Percentiles rank a stretch among this genome's conserved stretches.
phyloP scores from a whole-genome alignment of 2,888 invertebrate genomes.

The Gymnoscelis rufifasciata region DNA sequence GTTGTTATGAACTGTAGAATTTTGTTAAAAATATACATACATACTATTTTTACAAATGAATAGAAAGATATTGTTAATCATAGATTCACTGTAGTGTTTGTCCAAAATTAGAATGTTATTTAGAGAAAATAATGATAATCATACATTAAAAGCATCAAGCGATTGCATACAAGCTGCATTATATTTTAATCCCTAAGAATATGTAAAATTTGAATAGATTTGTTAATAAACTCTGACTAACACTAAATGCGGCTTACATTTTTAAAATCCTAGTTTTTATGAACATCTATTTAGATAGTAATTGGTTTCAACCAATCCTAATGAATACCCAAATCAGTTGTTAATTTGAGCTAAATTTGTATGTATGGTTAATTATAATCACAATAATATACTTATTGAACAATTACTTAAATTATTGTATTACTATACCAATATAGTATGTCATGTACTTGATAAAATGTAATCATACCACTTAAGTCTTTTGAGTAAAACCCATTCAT shows the following conservation, averaged over 20 bases:
- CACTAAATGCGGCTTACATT: slow-evolving; percentile 8
- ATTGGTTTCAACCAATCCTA: neutral
- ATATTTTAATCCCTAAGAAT: slow-evolving; percentile 11
- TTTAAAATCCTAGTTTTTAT: slow-evolving; percentile 1
- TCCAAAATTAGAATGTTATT: slow-evolving; percentile 35
- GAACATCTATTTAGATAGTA: too few species aligned
- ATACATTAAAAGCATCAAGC: slow-evolving; percentile 24
- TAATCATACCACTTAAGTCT: slow-evolving; percentile 10
- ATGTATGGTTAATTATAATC: slow-evolving; percentile 63
- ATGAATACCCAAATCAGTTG: neutral
- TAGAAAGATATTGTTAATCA: slow-evolving; percentile 39
- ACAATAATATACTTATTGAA: too few species aligned
- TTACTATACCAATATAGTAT: slow-evolving; percentile 4
- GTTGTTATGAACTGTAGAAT: slow-evolving; percentile 32
- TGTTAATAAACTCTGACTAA: slow-evolving; percentile 18
- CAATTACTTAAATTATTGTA: slow-evolving; percentile 14
- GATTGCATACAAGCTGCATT: slow-evolving; percentile 21
- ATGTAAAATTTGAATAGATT: slow-evolving; percentile 15
- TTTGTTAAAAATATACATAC: slow-evolving; percentile 36
- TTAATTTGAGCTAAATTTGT: slow-evolving; percentile 47
- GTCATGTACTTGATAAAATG: neutral
- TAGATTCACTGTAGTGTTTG: slow-evolving; percentile 35
- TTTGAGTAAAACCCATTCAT: slow-evolving; percentile 25
- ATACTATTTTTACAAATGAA: slow-evolving; percentile 41
- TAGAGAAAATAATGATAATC: slow-evolving; percentile 25